A percentile compares a stretch with the other conserved stretches of the same genome.
Conservation (phyloP, 2,797 vertebrate species). For the Arctocebus calabarensis region DNA sequence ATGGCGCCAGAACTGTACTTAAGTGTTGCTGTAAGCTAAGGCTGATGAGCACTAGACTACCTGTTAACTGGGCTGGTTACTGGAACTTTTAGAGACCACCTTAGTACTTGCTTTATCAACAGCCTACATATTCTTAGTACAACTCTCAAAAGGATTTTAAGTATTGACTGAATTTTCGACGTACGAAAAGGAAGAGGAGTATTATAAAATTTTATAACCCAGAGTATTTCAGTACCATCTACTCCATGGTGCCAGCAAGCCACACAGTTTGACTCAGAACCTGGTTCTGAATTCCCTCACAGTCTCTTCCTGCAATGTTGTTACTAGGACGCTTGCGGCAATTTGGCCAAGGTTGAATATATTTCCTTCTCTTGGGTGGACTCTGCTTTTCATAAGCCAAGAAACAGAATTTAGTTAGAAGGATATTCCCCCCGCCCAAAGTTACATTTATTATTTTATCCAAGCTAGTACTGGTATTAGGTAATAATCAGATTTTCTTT, state of each 20-base stretch:
- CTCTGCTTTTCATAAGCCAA: slow-evolving; percentile 35
- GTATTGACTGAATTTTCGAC: background rate
- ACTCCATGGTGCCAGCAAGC: background rate
- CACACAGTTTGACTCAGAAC: background rate
- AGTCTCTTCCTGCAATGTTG: background rate
- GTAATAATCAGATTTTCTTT: background rate
- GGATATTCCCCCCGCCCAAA: background rate
- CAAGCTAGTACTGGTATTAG: background rate
- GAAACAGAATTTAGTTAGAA: slow-evolving; percentile 14
- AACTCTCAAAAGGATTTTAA: background rate
- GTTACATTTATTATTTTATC: background rate
- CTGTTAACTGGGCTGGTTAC: background rate
- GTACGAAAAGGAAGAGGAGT: background rate
- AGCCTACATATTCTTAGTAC: background rate
- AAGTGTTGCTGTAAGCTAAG: background rate
- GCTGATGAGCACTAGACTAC: too few relatives aligned
- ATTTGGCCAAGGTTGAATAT: background rate
- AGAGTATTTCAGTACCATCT: background rate
- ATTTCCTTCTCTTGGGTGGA: background rate
- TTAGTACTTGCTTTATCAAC: background rate
- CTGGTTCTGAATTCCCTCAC: background rate
- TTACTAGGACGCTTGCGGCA: background rate
- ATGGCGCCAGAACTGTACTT: background rate
- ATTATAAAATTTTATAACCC: background rate
- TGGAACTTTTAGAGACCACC: background rate